Evolutionary conservation across 2,797 vertebrate genomes (phyloP).

Genomic region (Pterois miles): DNA sequence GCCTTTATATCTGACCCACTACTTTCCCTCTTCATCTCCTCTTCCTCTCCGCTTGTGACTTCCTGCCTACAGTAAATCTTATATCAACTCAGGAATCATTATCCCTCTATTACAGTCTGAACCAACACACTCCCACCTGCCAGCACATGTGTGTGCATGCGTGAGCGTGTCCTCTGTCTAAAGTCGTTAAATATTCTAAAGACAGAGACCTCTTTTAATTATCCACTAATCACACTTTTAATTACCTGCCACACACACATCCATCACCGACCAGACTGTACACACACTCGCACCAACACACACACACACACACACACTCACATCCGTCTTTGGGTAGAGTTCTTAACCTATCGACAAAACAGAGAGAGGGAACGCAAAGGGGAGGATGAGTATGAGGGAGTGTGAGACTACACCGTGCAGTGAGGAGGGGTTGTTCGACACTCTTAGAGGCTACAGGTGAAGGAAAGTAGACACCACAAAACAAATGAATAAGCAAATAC

Average conservation of each 20-base stretch:
- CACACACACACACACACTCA: slow-evolving; percentile 5
- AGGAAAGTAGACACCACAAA: background rate
- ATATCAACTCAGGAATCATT: slow-evolving; percentile 65
- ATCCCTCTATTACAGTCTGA: slow-evolving; percentile 52
- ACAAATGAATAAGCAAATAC: slow-evolving; percentile 17
- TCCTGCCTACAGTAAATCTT: slow-evolving; percentile 23
- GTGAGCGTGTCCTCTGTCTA: slow-evolving; percentile 56
- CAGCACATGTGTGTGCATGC: slow-evolving; percentile 28
- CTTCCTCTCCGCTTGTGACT: slow-evolving; percentile 15
- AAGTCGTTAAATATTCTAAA: slow-evolving; percentile 75
- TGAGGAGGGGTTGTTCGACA: slow-evolving; percentile 28
- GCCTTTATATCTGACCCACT: slow-evolving; percentile 41
- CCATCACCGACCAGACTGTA: slow-evolving; percentile 64
- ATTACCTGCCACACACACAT: slow-evolving; percentile 76
- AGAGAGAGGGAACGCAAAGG: slow-evolving; percentile 17
- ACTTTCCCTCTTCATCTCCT: slow-evolving; percentile 17
- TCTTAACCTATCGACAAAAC: slow-evolving; percentile 63
- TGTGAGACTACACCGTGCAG: slow-evolving; percentile 15
- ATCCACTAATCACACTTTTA: slow-evolving; percentile 80
- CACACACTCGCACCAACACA: slow-evolving; percentile 4
- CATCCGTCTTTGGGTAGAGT: slow-evolving; percentile 43
- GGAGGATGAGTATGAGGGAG: background rate
- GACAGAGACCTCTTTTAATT: slow-evolving; percentile 79
- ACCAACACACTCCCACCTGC: slow-evolving; percentile 62
- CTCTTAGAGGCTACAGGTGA: slow-evolving; percentile 38